Conservation (phyloP, 2,888 invertebrate species). For the Drosophila lutescens region DNA sequence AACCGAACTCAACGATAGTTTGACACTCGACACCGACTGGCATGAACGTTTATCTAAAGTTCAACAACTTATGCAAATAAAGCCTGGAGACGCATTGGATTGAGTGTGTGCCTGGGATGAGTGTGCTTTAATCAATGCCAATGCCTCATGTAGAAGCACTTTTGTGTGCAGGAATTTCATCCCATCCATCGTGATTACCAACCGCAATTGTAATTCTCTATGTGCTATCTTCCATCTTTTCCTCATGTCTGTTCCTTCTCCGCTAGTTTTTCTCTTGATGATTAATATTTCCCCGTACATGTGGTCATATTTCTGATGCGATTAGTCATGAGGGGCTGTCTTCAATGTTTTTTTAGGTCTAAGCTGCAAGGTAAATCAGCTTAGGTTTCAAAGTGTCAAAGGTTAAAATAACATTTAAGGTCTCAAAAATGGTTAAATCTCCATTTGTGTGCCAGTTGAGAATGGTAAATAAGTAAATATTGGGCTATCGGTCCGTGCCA, state of each 20-base stretch:
- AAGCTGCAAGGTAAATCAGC: conserved; percentile 46
- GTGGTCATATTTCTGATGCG: conserved; percentile 38
- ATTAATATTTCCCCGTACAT: conserved; percentile 42
- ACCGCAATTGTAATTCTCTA: conserved; percentile 50
- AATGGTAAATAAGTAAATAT: conserved; percentile 16
- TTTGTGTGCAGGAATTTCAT: conserved; percentile 64
- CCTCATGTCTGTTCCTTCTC: conserved; percentile 43
- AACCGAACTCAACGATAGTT: conserved; percentile 51
- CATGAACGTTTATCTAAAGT: conserved; percentile 68
- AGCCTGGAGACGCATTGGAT: conserved; percentile 29
- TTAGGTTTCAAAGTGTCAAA: conserved; percentile 52
- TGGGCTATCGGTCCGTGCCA: conserved; percentile 13
- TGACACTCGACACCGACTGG: conserved; percentile 49
- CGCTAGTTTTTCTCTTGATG: conserved; percentile 40
- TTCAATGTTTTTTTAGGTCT: conserved; percentile 30
- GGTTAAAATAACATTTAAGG: conserved; percentile 48
- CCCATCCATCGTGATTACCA: conserved; percentile 43
- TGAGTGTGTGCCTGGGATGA: conserved; percentile 35
- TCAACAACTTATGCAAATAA: conserved; percentile 74
- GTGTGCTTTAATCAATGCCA: conserved; percentile 67
- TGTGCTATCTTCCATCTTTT: conserved; percentile 28
- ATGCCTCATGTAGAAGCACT: conserved; percentile 44
- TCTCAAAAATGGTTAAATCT: conserved; percentile 17
- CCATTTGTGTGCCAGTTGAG: not conserved
- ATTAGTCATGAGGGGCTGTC: conserved; percentile 57